These are phyloP conservation scores for Dolichomitus sp. DNA, from an alignment of 2,888 invertebrate genomes.

Conservation along the genomic window DNA sequence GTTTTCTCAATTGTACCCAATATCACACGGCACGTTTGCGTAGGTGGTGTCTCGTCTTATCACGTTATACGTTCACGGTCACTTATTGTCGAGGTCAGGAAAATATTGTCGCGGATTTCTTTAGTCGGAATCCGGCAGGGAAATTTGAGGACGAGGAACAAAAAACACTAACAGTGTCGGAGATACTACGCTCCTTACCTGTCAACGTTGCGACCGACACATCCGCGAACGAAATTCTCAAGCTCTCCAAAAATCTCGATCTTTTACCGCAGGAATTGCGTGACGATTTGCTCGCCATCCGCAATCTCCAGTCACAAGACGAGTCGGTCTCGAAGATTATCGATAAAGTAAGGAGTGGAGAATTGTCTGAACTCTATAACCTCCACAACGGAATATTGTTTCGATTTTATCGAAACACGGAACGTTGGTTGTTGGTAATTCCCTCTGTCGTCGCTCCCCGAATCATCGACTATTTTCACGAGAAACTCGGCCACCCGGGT, in stretches of 20 bases:
- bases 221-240: too few species aligned
- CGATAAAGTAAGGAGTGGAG: not conserved
- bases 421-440: not conserved
- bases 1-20: slow-evolving; percentile 64
- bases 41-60: slow-evolving; percentile 72
- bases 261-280: not conserved
- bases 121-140: slow-evolving; percentile 70
- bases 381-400: not conserved
- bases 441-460: not conserved
- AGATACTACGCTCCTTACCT: not conserved
- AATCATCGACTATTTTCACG: not conserved
- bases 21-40: slow-evolving; percentile 69
- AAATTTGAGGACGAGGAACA: slow-evolving; percentile 24
- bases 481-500: not conserved
- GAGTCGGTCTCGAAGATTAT: not conserved
- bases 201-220: not conserved
- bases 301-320: not conserved
- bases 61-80: slow-evolving; percentile 71
- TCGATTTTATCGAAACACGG: not conserved
- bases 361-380: not conserved
- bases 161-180: not conserved
- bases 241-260: too few species aligned
- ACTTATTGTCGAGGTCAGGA: slow-evolving; percentile 71
- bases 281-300: not conserved
- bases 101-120: slow-evolving; percentile 73